Evolutionary conservation across 2,888 invertebrate genomes (phyloP).

Genomic region (Mythimna loreyi): DNA sequence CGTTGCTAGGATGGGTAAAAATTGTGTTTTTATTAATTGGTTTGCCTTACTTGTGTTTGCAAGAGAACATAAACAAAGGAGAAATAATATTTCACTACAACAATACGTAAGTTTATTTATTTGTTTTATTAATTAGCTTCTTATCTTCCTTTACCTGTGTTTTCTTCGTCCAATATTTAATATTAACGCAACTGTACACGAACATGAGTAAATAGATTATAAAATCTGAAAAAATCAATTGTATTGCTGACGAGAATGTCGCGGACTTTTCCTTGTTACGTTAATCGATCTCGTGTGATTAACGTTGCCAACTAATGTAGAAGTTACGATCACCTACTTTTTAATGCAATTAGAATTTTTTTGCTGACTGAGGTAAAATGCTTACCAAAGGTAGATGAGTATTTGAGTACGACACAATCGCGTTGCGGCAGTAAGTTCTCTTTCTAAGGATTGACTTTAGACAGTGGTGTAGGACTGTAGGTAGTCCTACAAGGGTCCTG

Average conservation of each 20-base stretch:
- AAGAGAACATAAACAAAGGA: constrained; percentile 71
- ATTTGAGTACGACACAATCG: no score
- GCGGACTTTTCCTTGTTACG: neutral
- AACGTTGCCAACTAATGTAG: neutral
- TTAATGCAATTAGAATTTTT: constrained; percentile 19
- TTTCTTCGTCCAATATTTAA: neutral
- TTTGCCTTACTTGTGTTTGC: constrained; percentile 68
- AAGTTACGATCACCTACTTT: constrained; percentile 2
- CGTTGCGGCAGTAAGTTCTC: no score
- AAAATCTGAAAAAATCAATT: neutral
- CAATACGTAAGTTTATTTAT: constrained; percentile 83
- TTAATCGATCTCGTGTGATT: neutral
- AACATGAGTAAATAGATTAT: neutral
- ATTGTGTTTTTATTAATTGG: constrained; percentile 68
- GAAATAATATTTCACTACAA: constrained; percentile 85
- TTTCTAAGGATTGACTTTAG: no score
- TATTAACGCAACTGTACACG: neutral
- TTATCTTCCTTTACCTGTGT: neutral
- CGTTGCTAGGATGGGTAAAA: constrained; percentile 63
- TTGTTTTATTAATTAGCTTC: neutral
- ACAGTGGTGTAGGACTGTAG: no score
- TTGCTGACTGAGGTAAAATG: neutral
- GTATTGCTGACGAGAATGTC: neutral
- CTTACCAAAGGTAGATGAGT: no score
- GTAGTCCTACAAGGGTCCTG: no score